Evolutionary conservation across 2,888 invertebrate species (phyloP), one percentile per base, ranked within the genome.

Genomic region (Theretra japonica): DNA sequence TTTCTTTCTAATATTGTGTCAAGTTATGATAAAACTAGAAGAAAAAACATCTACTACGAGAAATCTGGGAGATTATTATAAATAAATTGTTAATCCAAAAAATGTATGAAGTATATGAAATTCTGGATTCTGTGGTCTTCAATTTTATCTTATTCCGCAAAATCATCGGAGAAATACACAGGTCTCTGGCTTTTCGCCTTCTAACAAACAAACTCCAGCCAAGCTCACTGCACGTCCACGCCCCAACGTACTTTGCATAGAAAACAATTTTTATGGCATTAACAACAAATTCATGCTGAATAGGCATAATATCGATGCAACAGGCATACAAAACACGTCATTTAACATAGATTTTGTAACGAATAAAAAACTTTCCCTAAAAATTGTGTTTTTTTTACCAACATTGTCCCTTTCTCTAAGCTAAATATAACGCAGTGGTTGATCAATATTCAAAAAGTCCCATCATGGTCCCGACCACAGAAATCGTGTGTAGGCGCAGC

Each of bases 391-490:
- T 85, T 82, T n/a, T 53, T 79, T 77, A 77, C 78, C 79, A 76
- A 78, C 75, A 85, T 82, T 69, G 69, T 69, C 72, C 74, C 70
- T 77, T 80, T 77, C 79, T 79, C 76, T 75, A 77, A 78, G 75
- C 75, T 77, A 80, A 82, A 81, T 79, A 82, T 80, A 80, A 80
- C 77, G 75, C 74, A 75, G 78, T 72, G 70, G 69, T 77, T 88
- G 86, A 92, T 94, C 91, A 93, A 92, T 93, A 94, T 94, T 92
- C 92, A 88, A 90, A 89, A 88, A 84, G 89, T 83, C 84, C 84
- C 82, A 82, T 82, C 87, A 78, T 82, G 84, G 89, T 84, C 87
- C 85, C 86, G 88, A 86, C 88, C 86, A 89, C 90, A 92, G 92
- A 91, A 92, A 93, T 92, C 92, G 93, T 93, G 93, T 85, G 83